A percentile compares a stretch with the other conserved stretches of the same genome.
Evolutionary conservation across 2,888 invertebrate genomes (phyloP).

Genomic region (Hanleya hanleyi): DNA sequence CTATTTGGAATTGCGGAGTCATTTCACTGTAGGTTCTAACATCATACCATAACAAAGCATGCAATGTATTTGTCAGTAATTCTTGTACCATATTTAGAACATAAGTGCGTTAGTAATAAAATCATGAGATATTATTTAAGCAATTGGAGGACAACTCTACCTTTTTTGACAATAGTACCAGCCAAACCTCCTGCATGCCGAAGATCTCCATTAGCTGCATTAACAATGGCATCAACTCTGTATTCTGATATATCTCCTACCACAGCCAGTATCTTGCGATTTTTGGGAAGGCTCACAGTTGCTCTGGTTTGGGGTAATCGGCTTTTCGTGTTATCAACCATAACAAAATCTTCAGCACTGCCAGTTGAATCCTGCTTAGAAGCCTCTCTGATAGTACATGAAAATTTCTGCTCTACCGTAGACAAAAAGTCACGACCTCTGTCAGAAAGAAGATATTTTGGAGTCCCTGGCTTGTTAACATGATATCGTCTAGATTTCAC

Average conservation of each 20-base stretch:
- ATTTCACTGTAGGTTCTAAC: too few species aligned
- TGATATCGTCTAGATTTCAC: neutral
- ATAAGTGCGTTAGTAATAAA: too few species aligned
- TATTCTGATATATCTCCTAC: slow-evolving; percentile 46
- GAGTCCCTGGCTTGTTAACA: neutral
- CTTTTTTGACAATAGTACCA: slow-evolving; percentile 46
- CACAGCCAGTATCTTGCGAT: slow-evolving; percentile 32
- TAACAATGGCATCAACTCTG: slow-evolving; percentile 52
- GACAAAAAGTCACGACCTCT: neutral
- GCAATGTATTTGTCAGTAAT: too few species aligned
- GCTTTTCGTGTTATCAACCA: neutral
- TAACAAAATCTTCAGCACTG: neutral
- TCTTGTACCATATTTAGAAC: too few species aligned
- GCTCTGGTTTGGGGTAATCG: neutral
- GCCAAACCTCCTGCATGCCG: slow-evolving; percentile 55
- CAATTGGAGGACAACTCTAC: too few species aligned
- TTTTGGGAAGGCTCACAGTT: slow-evolving; percentile 24
- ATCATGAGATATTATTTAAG: too few species aligned
- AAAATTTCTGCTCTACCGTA: neutral
- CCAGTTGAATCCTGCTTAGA: neutral
- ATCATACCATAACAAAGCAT: too few species aligned
- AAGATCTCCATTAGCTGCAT: slow-evolving; percentile 53
- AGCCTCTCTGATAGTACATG: neutral
- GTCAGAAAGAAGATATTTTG: neutral
- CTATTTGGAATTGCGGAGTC: too few species aligned